Base-by-base conservation (phyloP, 2,888 invertebrate genomes). In the Pyrgus malvae region DNA sequence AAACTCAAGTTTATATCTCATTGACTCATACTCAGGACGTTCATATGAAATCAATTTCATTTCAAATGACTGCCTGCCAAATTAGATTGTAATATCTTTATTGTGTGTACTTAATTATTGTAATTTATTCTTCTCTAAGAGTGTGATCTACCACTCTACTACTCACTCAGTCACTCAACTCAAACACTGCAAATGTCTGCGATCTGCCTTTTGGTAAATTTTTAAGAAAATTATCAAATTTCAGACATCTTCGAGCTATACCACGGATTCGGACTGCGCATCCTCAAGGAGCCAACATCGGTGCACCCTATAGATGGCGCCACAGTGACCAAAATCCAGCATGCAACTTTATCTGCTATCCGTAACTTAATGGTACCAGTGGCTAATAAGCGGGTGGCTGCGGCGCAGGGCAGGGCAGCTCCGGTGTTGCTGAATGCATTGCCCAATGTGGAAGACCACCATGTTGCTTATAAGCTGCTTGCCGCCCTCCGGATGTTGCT, bases 401-500 rank as follows among this genome's bases (percentile, higher is more conserved):
- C 96, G 29, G 91, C 93, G 48, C 92, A 92, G 62, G 96, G 96
- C 3, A 61, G 80, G 1, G 87, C 89, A 0, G 79, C 80, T 0
- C 74, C 81, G 0, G 6, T 78, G 25, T 86, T 97, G 54, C 90
- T 97, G 49, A 91, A 93, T 56, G 94, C 94, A 2, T 89, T 96
- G 70, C 95, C 95, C 0, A 81, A 87, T 46, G 92, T 93, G 35
- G 91, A 92, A 40, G 95, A 96, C 57, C 94, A 94, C 51, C 94
- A 95, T 19, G 96, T 97, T 1, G 94, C 96, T 3, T 97, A 97
- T 72, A 97, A 97, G 80, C 86, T 98, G 57, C 77, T 98, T 46
- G 97, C 97, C 2, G 95, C 97, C 0, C 83, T 97, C 0, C 91
- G 98, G 54, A 96, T 98, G 94, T 92, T 96, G 33, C 94, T 97